These are phyloP conservation scores for Notechis scutatus DNA, from an alignment of 2,113 vertebrate species.

Conservation along the genomic window DNA sequence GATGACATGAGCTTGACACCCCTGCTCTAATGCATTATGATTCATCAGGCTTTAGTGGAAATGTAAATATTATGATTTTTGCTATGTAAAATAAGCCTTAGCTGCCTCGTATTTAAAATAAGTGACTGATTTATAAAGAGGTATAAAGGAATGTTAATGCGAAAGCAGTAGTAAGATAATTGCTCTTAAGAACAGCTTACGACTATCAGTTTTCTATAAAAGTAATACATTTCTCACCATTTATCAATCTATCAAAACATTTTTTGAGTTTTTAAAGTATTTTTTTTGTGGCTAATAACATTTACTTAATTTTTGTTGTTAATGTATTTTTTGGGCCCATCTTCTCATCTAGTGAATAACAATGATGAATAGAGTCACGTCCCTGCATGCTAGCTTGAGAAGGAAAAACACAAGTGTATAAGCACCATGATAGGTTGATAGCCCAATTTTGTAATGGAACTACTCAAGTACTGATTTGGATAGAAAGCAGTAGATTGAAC, in stretches of 20 bases:
- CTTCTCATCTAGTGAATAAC: background rate
- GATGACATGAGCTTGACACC: too few relatives aligned
- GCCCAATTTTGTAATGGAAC: too few relatives aligned
- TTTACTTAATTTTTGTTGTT: background rate
- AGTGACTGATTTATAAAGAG: background rate
- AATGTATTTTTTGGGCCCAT: background rate
- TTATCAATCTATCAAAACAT: background rate
- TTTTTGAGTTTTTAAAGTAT: background rate
- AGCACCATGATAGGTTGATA: background rate
- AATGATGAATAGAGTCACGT: background rate
- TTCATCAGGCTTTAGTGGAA: background rate
- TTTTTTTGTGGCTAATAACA: background rate
- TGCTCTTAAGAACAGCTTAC: background rate
- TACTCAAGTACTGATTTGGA: background rate
- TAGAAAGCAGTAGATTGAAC: background rate
- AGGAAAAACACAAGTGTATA: background rate
- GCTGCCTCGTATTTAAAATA: background rate
- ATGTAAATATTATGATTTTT: background rate
- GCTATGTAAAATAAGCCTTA: background rate
- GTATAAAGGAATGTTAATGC: background rate
- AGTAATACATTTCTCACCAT: background rate
- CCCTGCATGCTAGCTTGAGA: background rate
- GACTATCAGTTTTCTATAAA: background rate
- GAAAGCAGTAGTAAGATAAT: background rate
- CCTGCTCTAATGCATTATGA: background rate